Evolutionary conservation across 2,113 vertebrate genomes (phyloP).

Genomic region (Oncorhynchus nerka): DNA sequence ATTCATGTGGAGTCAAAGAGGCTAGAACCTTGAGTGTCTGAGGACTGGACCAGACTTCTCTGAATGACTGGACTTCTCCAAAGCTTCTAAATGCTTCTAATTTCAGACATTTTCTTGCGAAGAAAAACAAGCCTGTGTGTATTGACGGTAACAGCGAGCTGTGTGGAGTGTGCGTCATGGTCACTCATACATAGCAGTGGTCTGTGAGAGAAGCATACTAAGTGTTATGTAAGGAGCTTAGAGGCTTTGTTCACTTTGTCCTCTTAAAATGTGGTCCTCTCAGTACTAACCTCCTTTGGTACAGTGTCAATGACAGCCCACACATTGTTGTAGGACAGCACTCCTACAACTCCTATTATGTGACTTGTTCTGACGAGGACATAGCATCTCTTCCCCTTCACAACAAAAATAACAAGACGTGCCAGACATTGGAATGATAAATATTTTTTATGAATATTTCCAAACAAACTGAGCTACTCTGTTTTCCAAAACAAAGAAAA

Average conservation of each 20-base stretch:
- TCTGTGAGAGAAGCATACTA: constrained; percentile 32
- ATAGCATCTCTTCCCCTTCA: not conserved
- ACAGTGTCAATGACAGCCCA: constrained; percentile 8
- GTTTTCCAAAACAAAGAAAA: not conserved
- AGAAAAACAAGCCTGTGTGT: constrained; percentile 13
- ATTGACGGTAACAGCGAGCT: constrained; percentile 29
- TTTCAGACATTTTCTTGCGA: not conserved
- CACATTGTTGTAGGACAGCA: constrained; percentile 24
- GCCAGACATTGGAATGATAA: not conserved
- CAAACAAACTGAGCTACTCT: not conserved
- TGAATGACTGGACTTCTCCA: too few species aligned
- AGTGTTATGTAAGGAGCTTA: constrained; percentile 50
- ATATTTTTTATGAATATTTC: constrained; percentile 28
- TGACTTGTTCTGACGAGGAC: not conserved
- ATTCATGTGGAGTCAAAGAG: constrained; percentile 5
- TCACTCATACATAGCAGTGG: constrained; percentile 45
- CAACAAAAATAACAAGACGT: not conserved
- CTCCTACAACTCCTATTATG: not conserved
- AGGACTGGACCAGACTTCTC: not conserved
- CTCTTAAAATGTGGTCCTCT: constrained; percentile 38
- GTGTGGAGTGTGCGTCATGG: constrained; percentile 38
- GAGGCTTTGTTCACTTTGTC: constrained; percentile 53
- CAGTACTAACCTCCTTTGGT: constrained; percentile 36
- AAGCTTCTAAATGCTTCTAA: too few species aligned
- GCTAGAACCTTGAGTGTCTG: constrained; percentile 14